Evolutionary conservation across 1,140 invertebrate genomes (phyloP).

Genomic region (Ectropis grisescens): DNA sequence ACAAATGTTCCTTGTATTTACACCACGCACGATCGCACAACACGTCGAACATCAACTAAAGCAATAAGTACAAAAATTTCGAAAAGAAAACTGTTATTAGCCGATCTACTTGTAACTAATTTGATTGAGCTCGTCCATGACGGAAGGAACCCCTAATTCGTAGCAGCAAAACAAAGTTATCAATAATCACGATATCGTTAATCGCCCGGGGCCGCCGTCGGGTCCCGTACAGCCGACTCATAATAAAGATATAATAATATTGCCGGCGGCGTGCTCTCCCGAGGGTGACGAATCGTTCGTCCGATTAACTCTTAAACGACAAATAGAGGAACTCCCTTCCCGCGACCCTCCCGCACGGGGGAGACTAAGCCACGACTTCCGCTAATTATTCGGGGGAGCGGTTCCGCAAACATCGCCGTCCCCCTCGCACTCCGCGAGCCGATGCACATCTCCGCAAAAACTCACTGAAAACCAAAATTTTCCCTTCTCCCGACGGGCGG

Average conservation of each 20-base stretch:
- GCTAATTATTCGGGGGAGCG: slow-evolving; percentile 63
- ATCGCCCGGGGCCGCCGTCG: slow-evolving; percentile 23
- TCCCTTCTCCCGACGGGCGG: slow-evolving; percentile 59
- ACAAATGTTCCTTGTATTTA: slow-evolving; percentile 16
- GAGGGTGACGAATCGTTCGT: slow-evolving; percentile 62
- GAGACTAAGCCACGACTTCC: slow-evolving; percentile 66
- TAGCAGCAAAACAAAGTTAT: slow-evolving; percentile 41
- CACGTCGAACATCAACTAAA: background rate
- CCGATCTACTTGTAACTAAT: too few relatives aligned
- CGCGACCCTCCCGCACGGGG: slow-evolving; percentile 44
- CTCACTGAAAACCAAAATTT: slow-evolving; percentile 66
- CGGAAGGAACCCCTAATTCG: background rate
- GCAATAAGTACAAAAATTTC: background rate
- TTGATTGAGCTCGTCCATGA: too few relatives aligned
- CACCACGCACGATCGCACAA: background rate
- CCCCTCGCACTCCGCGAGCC: slow-evolving; percentile 48
- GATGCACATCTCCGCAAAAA: slow-evolving; percentile 66
- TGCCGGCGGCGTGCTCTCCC: slow-evolving; percentile 39
- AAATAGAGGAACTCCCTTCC: slow-evolving; percentile 63
- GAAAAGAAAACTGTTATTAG: background rate
- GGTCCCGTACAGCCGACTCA: slow-evolving; percentile 29
- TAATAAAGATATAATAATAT: slow-evolving; percentile 69
- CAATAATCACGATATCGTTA: slow-evolving; percentile 60
- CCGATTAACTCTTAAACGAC: slow-evolving; percentile 69
- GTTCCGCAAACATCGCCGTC: slow-evolving; percentile 47